Percentiles rank a stretch among this genome's conserved stretches.
Conservation (phyloP, 2,113 vertebrate genomes). For the Burhinus bistriatus region DNA sequence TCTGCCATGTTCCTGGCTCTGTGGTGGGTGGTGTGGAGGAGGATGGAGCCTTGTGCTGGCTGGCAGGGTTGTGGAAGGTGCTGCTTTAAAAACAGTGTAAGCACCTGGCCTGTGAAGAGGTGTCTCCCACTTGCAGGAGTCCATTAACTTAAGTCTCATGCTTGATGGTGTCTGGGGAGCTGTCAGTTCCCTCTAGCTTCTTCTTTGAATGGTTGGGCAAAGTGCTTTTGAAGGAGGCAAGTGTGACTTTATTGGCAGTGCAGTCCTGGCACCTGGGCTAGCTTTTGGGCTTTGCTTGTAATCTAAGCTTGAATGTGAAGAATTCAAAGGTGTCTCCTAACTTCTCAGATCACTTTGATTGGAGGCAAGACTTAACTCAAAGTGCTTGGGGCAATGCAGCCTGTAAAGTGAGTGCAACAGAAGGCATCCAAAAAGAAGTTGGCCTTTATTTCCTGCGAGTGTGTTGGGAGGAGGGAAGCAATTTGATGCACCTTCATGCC, state of each 20-base stretch:
- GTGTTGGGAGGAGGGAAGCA: slow-evolving; percentile 13
- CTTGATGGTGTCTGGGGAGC: not conserved
- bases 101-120: not conserved
- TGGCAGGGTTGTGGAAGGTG: not conserved
- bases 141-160: not conserved
- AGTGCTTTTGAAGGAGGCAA: not conserved
- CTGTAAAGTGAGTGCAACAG: not conserved
- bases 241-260: not conserved
- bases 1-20: not conserved
- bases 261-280: not conserved
- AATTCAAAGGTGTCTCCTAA: not conserved
- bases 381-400: not conserved
- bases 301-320: not conserved
- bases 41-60: not conserved
- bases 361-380: not conserved
- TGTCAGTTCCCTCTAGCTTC: not conserved
- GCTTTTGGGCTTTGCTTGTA: slow-evolving; percentile 3
- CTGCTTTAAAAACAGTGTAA: not conserved
- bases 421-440: not conserved
- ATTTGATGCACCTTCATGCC: slow-evolving; percentile 2
- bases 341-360: not conserved
- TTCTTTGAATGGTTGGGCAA: not conserved
- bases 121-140: not conserved
- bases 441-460: not conserved
- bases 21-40: not conserved